Evolutionary conservation across 2,888 invertebrate genomes (phyloP).

Genomic region (Tillus elongatus): DNA sequence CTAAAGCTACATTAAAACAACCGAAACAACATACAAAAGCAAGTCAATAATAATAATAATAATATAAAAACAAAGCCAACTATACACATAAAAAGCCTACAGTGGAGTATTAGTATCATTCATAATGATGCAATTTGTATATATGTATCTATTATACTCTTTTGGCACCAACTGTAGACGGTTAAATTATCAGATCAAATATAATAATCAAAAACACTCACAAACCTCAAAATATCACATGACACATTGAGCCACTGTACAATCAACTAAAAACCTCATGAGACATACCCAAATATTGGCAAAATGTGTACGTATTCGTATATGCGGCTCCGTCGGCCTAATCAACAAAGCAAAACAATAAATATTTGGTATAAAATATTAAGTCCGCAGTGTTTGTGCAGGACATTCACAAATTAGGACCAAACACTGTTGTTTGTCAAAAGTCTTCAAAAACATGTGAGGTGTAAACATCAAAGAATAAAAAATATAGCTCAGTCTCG

Average conservation of each 20-base stretch:
- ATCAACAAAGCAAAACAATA: constrained; percentile 23
- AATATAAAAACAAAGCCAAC: constrained; percentile 29
- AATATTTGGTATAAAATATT: constrained; percentile 29
- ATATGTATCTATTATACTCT: constrained; percentile 7
- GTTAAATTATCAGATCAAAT: constrained; percentile 16
- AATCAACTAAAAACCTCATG: constrained; percentile 25
- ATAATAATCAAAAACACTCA: constrained; percentile 29
- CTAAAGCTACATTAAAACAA: constrained; percentile 17
- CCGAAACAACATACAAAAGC: constrained; percentile 28
- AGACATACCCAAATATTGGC: constrained; percentile 25
- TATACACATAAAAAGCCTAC: constrained; percentile 29
- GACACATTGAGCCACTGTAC: constrained; percentile 43
- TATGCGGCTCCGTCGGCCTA: constrained; percentile 27
- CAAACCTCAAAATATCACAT: constrained; percentile 45
- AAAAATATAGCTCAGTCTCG: constrained; percentile 28
- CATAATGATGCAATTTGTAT: constrained; percentile 8
- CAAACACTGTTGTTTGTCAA: neutral
- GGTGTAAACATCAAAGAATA: constrained; percentile 9
- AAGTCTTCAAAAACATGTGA: constrained; percentile 10
- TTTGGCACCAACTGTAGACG: constrained; percentile 36
- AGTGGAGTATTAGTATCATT: constrained; percentile 22
- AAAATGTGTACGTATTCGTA: constrained; percentile 37
- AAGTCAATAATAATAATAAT: constrained; percentile 17
- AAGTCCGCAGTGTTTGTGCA: too few species aligned
- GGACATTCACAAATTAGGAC: too few species aligned